phyloP scores from a whole-genome alignment of 2,888 invertebrate species.

The Auanema freiburgensis region DNA sequence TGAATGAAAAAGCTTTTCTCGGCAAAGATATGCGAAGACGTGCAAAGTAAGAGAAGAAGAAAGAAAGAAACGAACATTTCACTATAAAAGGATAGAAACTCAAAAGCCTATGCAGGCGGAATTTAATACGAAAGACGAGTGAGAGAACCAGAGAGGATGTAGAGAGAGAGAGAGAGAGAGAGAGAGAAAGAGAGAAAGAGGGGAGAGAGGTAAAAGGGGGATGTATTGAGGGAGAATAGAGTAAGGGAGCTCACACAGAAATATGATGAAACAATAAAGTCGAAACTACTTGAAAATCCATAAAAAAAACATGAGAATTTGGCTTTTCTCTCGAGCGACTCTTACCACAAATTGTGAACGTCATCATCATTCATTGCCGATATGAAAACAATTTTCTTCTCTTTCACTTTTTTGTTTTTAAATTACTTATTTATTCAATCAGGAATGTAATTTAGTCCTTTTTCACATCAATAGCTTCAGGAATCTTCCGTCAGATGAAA shows the following conservation, averaged over 20 bases:
- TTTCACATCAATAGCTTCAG: not conserved
- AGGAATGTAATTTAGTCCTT: not conserved
- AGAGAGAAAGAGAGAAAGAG: slow-evolving; percentile 19
- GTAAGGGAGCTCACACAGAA: too few species aligned
- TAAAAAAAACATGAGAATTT: slow-evolving; percentile 6
- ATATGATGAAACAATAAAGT: not conserved
- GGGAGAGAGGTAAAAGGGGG: slow-evolving; percentile 20
- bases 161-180: slow-evolving; percentile 21
- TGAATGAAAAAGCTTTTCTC: not conserved
- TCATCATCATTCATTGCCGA: too few species aligned
- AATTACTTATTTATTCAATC: too few species aligned
- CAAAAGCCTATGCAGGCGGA: slow-evolving; percentile 9
- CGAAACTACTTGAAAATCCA: not conserved
- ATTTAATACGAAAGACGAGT: slow-evolving; percentile 9
- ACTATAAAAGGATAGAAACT: slow-evolving; percentile 7
- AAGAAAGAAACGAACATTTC: slow-evolving; percentile 8
- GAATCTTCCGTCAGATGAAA: not conserved
- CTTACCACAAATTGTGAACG: too few species aligned
- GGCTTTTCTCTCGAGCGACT: not conserved
- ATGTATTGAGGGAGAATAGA: not conserved
- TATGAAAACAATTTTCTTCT: too few species aligned
- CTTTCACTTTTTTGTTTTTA: too few species aligned
- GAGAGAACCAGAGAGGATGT: slow-evolving; percentile 10
- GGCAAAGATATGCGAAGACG: not conserved
- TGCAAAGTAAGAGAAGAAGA: slow-evolving; percentile 14